These are phyloP conservation scores for Myotis vivesi DNA, from an alignment of 2,797 vertebrate genomes.

Conservation along the genomic window DNA sequence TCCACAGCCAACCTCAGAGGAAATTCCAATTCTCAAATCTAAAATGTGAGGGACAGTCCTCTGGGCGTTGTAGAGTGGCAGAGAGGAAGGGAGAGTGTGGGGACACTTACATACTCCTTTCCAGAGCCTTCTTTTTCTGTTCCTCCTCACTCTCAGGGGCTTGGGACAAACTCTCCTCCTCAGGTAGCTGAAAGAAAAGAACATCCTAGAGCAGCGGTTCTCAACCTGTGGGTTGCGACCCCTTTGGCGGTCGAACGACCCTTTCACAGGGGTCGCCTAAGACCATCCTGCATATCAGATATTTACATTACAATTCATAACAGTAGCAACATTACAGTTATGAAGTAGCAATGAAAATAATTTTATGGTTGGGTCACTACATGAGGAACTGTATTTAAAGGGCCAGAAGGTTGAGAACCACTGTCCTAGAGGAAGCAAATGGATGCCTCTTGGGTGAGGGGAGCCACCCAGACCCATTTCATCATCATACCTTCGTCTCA, in stretches of 20 bases:
- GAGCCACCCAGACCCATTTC: not conserved
- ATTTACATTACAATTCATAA: too few species aligned
- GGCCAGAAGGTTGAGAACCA: too few species aligned
- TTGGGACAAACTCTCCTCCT: slow-evolving; percentile 79
- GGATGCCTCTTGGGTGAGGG: not conserved
- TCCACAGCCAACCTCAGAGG: slow-evolving; percentile 14
- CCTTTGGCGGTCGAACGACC: too few species aligned
- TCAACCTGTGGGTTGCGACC: too few species aligned
- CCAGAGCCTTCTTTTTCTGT: slow-evolving; percentile 90
- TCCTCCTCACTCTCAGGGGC: slow-evolving; percentile 89
- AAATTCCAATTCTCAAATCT: not conserved
- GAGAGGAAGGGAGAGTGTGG: not conserved
- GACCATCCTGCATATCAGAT: too few species aligned
- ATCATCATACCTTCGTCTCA: slow-evolving; percentile 71
- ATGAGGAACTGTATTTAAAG: too few species aligned
- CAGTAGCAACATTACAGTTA: too few species aligned
- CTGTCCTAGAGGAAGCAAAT: slow-evolving; percentile 76
- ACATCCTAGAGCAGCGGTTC: slow-evolving; percentile 76
- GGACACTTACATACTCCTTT: slow-evolving; percentile 93
- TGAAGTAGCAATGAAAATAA: too few species aligned
- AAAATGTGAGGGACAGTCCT: slow-evolving; percentile 10
- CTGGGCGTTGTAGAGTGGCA: not conserved
- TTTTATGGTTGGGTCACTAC: too few species aligned
- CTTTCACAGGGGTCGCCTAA: too few species aligned
- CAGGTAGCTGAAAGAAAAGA: slow-evolving; percentile 83